Conservation (phyloP, 2,113 vertebrate species). For the human (Homo sapiens) region GRCh38 chr1:145235501-145236000, state of each 20-base stretch:
- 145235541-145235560: not conserved
- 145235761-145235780: too few species aligned
- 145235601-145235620: not conserved
- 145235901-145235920: not conserved
- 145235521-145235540: slow-evolving; percentile 27
- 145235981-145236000: not conserved
- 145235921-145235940: not conserved
- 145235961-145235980: slow-evolving; percentile 27
- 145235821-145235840: not conserved
- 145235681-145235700: not conserved
- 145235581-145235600: not conserved
- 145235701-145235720: slow-evolving; percentile 42
- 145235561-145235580: not conserved
- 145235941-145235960: not conserved
- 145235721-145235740: slow-evolving; percentile 61
- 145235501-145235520: not conserved
- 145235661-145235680: slow-evolving; percentile 9
- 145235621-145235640: not conserved
- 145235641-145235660: not conserved
- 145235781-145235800: not conserved
- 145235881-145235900: not conserved
- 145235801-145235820: not conserved
- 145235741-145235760: slow-evolving; percentile 58
- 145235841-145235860: not conserved
- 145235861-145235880: not conserved